phyloP scores from a whole-genome alignment of 1,140 invertebrate genomes.

The Heliconius himera region DNA sequence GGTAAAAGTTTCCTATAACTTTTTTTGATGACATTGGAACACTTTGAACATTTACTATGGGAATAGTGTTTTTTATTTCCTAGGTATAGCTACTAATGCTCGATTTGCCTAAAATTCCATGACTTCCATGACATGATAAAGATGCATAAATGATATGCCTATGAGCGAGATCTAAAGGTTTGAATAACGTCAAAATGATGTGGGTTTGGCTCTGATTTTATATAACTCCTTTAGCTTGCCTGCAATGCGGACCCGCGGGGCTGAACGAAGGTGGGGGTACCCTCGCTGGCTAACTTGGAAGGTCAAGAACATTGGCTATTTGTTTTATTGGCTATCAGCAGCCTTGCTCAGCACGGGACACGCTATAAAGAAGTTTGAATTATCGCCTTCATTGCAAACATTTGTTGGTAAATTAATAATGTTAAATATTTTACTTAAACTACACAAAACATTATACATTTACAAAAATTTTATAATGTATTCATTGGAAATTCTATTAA shows the following conservation, averaged over 20 bases:
- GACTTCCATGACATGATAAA: conserved; percentile 37
- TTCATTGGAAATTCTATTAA: no score
- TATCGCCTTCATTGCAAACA: background rate
- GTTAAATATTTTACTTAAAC: background rate
- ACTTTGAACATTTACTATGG: background rate
- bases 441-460: background rate
- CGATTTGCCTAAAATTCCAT: conserved; percentile 20
- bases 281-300: conserved; percentile 64
- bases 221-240: conserved; percentile 61
- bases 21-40: conserved; percentile 39
- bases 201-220: conserved; percentile 45
- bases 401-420: background rate
- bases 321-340: conserved; percentile 52
- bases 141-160: conserved; percentile 11
- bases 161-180: conserved; percentile 17
- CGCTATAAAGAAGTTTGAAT: background rate
- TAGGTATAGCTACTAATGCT: no score
- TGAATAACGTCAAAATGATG: conserved; percentile 14
- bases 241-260: conserved; percentile 68
- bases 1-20: conserved; percentile 55
- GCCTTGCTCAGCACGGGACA: background rate
- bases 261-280: conserved; percentile 43
- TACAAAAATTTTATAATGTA: no score
- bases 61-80: background rate
- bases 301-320: conserved; percentile 71